A percentile compares a stretch with the other conserved stretches of the same genome.
phyloP scores from a whole-genome alignment of 2,797 vertebrate species.

The Clarias platycephalus region DNA sequence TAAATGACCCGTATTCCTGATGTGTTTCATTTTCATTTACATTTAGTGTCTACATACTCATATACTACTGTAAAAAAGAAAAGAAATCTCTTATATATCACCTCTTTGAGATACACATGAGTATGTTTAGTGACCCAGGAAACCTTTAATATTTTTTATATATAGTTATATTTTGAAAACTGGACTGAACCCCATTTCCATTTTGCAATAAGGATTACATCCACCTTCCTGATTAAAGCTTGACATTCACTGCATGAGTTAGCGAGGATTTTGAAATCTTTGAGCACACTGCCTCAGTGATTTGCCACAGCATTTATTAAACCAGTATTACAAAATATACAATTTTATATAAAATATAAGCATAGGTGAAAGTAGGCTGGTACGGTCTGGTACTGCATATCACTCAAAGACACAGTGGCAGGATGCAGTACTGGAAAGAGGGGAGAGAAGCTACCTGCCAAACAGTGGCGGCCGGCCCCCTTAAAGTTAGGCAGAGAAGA shows the following conservation, averaged over 20 bases:
- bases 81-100: neutral
- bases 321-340: neutral
- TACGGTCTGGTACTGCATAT: too few species aligned
- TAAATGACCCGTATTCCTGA: constrained; percentile 29
- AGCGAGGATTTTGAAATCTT: neutral
- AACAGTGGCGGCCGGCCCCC: too few species aligned
- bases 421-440: too few species aligned
- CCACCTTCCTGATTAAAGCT: neutral
- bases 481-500: too few species aligned
- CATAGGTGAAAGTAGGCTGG: too few species aligned
- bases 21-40: neutral
- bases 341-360: neutral
- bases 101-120: neutral
- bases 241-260: neutral
- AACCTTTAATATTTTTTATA: neutral
- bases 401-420: too few species aligned
- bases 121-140: neutral
- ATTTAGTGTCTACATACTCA: neutral
- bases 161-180: neutral
- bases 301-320: neutral
- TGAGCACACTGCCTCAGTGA: neutral
- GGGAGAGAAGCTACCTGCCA: too few species aligned
- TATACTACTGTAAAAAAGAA: neutral
- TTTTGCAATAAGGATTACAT: neutral
- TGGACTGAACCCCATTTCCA: neutral